These are phyloP conservation scores for Phodopus roborovskii DNA, from an alignment of 2,113 vertebrate species.

Conservation along the genomic window DNA sequence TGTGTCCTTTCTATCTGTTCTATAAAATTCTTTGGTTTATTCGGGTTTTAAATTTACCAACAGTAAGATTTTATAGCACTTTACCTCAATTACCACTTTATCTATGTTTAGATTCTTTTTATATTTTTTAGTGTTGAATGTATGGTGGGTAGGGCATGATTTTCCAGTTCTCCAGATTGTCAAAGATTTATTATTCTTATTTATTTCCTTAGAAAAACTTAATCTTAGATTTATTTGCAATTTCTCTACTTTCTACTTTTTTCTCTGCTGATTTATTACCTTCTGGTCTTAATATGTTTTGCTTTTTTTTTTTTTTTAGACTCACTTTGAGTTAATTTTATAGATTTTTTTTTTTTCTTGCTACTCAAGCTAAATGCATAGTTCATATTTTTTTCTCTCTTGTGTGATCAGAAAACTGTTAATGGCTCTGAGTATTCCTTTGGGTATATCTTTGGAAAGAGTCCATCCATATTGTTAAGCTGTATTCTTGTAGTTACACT, in stretches of 20 bases:
- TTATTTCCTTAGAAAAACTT: background rate
- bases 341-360: background rate
- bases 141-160: background rate
- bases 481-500: constrained; percentile 44
- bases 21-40: background rate
- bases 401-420: constrained; percentile 8
- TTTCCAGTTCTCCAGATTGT: background rate
- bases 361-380: background rate
- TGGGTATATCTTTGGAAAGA: constrained; percentile 44
- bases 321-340: background rate
- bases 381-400: background rate
- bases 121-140: background rate
- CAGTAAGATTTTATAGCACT: background rate
- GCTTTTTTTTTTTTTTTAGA: background rate
- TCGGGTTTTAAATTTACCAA: constrained; percentile 6
- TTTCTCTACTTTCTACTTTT: background rate
- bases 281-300: background rate
- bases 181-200: background rate
- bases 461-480: constrained; percentile 4
- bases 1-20: background rate
- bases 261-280: background rate
- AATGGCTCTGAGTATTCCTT: constrained; percentile 46
- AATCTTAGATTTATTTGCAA: constrained; percentile 7
- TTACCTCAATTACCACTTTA: background rate
- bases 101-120: background rate